Conservation (phyloP, 2,888 invertebrate genomes). For the Drepanosiphum platanoidis region DNA sequence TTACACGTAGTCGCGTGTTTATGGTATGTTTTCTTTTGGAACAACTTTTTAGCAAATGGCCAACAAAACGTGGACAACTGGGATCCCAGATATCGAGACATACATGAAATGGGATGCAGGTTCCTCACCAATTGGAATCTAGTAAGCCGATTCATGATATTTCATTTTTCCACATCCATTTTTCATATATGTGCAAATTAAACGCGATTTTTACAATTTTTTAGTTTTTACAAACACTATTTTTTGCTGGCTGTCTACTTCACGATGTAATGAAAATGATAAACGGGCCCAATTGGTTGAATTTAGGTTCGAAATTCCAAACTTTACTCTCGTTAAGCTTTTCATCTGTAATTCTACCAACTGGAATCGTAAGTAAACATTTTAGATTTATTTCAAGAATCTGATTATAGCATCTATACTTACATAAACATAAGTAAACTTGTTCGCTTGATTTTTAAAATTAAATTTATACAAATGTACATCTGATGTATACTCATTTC, state of each 20-base stretch:
- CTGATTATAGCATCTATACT: neutral
- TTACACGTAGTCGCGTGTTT: constrained; percentile 46
- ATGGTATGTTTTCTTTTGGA: constrained; percentile 60
- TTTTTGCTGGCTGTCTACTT: constrained; percentile 64
- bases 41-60: constrained; percentile 16
- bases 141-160: constrained; percentile 67
- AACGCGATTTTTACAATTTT: constrained; percentile 59
- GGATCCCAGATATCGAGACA: constrained; percentile 12
- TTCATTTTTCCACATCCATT: neutral
- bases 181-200: neutral
- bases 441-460: too few relatives aligned
- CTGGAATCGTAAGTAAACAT: constrained; percentile 44
- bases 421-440: too few relatives aligned
- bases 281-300: constrained; percentile 53
- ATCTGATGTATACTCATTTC: too few relatives aligned
- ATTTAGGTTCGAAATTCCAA: constrained; percentile 58
- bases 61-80: neutral
- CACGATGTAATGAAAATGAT: constrained; percentile 64
- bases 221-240: constrained; percentile 64
- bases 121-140: constrained; percentile 71
- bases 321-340: constrained; percentile 40
- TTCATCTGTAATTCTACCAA: constrained; percentile 45
- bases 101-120: constrained; percentile 63
- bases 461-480: too few relatives aligned
- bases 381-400: neutral